Base-by-base conservation (phyloP, 2,888 invertebrate genomes). In the Pristionchus arcanus region DNA sequence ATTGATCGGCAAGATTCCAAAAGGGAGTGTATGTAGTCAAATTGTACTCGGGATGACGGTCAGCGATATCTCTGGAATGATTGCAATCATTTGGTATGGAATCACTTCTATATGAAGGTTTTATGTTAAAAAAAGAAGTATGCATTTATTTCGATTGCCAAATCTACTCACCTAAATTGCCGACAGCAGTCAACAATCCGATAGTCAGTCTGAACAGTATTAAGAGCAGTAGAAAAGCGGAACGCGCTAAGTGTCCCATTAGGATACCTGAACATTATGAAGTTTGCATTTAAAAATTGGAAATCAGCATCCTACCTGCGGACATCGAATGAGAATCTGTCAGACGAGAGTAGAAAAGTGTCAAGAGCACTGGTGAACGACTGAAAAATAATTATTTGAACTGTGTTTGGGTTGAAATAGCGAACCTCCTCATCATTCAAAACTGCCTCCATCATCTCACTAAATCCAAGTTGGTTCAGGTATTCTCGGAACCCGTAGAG, bases 1-100 rank as follows among this genome's bases (percentile, higher is more conserved):
- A 94, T 77, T 94, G 93, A 89, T 94, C 94, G 11, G 93, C 94
- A 3, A 94, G 91, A 88, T 93, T 93, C 94, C 94, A 94, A 0
- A 94, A 84, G 1, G 93, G 91, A 7, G 94, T 91, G 89, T 93
- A 94, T 25, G 93, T 92, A 9, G 91, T 90, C 11, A 94, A 89
- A 15, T 90, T 83, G 90, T 88, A 94, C 15, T 90, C 77, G 0
- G 86, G 81, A 74, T 92, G 87, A 49, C 91, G 68, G 68, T 74
- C 31, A 53, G 91, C 91, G 7, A 94, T 89, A 0, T 81, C 81
- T 88, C 94, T 92, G 90, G 31, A 91, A 90, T 31, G 25, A 42
- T 16, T 88, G 42, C 11, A 28, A n/a, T 68, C 9, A 9, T 49
- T 49, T 9, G 42, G 9, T 5, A 42, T 9, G 42, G 42, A 42